Percentiles rank a stretch among this genome's conserved stretches.
These are phyloP conservation scores for Periophthalmus magnuspinnatus DNA, from an alignment of 2,797 vertebrate species.

Conservation along the genomic window DNA sequence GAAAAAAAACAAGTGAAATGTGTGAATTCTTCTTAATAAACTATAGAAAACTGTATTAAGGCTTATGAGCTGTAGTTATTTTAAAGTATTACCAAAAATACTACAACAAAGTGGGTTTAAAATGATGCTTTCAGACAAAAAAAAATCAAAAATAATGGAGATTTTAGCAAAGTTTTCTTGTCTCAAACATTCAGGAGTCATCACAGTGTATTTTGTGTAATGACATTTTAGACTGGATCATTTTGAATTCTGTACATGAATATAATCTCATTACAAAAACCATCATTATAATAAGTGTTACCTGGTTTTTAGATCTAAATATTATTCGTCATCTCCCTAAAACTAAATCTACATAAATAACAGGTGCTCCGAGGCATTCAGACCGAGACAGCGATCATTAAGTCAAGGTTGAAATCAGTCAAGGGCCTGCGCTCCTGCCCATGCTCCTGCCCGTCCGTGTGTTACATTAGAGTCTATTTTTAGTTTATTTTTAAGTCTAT, in stretches of 20 bases:
- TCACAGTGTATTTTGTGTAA: too few species aligned
- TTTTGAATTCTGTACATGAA: too few species aligned
- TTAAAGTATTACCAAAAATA: neutral
- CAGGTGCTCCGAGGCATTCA: constrained; percentile 55
- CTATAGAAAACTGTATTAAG: too few species aligned
- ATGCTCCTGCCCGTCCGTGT: constrained; percentile 25
- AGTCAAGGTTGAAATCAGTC: constrained; percentile 74
- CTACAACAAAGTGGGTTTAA: constrained; percentile 18
- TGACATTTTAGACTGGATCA: too few species aligned
- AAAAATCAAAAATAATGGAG: too few species aligned
- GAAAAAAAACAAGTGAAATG: too few species aligned
- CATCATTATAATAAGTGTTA: neutral
- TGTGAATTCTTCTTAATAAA: too few species aligned
- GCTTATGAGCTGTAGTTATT: too few species aligned
- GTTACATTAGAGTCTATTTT: too few species aligned
- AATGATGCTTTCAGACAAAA: constrained; percentile 11
- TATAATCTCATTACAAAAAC: neutral
- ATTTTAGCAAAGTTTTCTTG: too few species aligned
- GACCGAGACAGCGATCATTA: constrained; percentile 63
- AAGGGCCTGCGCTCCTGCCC: constrained; percentile 52
- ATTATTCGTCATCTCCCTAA: constrained; percentile 25
- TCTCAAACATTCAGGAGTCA: too few species aligned
- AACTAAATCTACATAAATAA: constrained; percentile 27
- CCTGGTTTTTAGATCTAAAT: neutral
- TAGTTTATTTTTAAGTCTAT: too few species aligned